These are phyloP conservation scores for Leptestheria dahalacensis DNA, from an alignment of 1,140 invertebrate species.

Conservation along the genomic window DNA sequence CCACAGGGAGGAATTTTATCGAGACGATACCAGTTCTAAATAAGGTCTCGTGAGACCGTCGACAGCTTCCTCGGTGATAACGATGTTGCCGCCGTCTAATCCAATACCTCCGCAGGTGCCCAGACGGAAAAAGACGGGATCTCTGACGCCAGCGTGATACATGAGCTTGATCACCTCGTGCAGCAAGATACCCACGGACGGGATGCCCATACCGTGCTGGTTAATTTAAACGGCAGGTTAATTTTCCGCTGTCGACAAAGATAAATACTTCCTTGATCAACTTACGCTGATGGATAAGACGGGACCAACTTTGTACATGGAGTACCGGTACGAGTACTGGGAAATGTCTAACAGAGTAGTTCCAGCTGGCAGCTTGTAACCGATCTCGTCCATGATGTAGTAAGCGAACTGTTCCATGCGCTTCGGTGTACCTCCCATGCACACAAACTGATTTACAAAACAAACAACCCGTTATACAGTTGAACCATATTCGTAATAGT, in stretches of 20 bases:
- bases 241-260: not conserved
- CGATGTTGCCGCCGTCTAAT: constrained; percentile 68
- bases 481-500: too few species aligned
- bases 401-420: constrained; percentile 87
- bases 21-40: constrained; percentile 41
- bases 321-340: constrained; percentile 81
- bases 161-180: constrained; percentile 88
- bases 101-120: constrained; percentile 89
- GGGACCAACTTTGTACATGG: constrained; percentile 94
- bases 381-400: constrained; percentile 75
- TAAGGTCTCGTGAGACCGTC: constrained; percentile 58
- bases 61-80: constrained; percentile 72
- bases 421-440: constrained; percentile 91
- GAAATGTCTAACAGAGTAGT: constrained; percentile 77
- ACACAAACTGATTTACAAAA: constrained; percentile 68
- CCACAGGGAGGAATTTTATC: not conserved
- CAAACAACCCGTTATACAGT: constrained; percentile 10
- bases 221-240: constrained; percentile 25
- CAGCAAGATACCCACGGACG: constrained; percentile 77
- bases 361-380: constrained; percentile 72
- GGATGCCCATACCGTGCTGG: constrained; percentile 86
- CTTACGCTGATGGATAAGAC: constrained; percentile 81
- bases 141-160: constrained; percentile 72
- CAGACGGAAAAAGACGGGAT: constrained; percentile 80
- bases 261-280: not conserved